Conservation (phyloP, 2,113 vertebrate species). For the Notothenia coriiceps region DNA sequence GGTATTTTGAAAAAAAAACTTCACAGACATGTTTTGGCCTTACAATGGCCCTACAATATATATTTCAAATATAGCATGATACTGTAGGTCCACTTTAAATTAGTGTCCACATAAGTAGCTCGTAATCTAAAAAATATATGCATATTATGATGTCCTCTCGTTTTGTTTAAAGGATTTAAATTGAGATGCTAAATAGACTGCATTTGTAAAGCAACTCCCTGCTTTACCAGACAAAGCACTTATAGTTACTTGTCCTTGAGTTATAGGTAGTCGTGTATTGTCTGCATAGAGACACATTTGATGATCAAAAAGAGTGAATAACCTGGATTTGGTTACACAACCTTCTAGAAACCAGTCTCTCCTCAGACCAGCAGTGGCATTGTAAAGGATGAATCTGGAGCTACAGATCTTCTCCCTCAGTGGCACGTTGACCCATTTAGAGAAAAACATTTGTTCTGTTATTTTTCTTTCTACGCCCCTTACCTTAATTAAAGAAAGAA, state of each 20-base stretch:
- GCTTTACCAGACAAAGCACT: too few species aligned
- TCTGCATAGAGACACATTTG: neutral
- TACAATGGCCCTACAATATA: too few species aligned
- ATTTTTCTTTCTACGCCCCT: neutral
- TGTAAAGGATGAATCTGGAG: conserved; percentile 46
- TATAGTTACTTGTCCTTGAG: neutral
- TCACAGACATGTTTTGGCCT: too few species aligned
- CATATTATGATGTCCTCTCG: too few species aligned
- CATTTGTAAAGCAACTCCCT: too few species aligned
- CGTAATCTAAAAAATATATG: too few species aligned
- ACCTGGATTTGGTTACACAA: neutral
- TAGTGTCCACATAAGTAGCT: too few species aligned
- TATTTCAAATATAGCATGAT: too few species aligned
- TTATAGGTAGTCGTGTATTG: neutral
- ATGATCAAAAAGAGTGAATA: neutral
- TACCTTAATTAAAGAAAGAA: conserved; percentile 4
- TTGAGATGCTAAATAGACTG: too few species aligned
- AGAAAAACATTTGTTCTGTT: neutral
- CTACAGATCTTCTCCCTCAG: conserved; percentile 28
- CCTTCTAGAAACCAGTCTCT: conserved; percentile 14
- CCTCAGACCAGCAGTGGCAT: conserved; percentile 50
- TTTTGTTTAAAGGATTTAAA: too few species aligned
- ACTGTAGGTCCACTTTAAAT: too few species aligned
- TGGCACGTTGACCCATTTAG: conserved; percentile 63
- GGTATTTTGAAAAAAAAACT: too few species aligned